Conservation (phyloP, 2,797 vertebrate genomes). For the Hippoglossus hippoglossus region DNA sequence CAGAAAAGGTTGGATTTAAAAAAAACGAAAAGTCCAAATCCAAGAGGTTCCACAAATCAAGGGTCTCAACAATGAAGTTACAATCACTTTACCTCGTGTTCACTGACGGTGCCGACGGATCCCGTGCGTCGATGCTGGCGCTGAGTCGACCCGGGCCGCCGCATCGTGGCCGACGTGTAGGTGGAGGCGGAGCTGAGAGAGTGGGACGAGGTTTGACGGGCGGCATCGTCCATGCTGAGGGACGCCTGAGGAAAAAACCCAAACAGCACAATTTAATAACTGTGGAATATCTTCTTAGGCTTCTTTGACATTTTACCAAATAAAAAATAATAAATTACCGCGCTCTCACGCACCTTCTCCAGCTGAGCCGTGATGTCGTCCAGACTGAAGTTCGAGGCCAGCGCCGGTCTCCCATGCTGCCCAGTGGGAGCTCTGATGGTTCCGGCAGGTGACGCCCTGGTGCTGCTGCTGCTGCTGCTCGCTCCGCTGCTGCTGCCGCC, state of each 20-base stretch:
- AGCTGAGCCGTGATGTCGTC: constrained; percentile 98
- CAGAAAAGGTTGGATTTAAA: no score
- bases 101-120: constrained; percentile 90
- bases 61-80: background rate
- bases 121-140: constrained; percentile 93
- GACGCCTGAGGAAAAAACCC: constrained; percentile 67
- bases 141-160: constrained; percentile 74
- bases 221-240: constrained; percentile 96
- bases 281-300: background rate
- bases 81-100: constrained; percentile 65
- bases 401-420: constrained; percentile 81
- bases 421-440: constrained; percentile 79
- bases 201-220: constrained; percentile 85
- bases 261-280: no score
- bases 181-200: constrained; percentile 78
- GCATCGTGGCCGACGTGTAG: constrained; percentile 69
- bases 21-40: background rate
- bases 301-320: no score
- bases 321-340: no score
- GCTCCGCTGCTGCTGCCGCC: constrained; percentile 76
- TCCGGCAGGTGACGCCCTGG: constrained; percentile 88
- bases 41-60: background rate
- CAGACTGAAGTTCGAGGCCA: constrained; percentile 93
- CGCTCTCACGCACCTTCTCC: constrained; percentile 85
- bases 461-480: constrained; percentile 88